Base-by-base conservation (phyloP, 1,140 invertebrate genomes). In the Hyles vespertilio region DNA sequence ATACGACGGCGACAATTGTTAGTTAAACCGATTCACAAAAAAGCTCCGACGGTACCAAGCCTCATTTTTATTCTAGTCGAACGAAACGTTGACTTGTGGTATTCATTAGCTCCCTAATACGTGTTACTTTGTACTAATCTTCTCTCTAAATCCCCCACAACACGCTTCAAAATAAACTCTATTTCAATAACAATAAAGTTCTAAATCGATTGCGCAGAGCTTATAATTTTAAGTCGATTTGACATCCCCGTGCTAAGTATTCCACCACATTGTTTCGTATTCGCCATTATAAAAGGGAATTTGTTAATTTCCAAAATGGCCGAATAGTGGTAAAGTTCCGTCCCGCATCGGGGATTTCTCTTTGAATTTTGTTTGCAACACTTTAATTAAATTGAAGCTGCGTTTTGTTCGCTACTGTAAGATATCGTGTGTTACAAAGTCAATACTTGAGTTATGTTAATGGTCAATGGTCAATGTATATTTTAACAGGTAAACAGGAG, bases 41-140 rank as follows among this genome's bases (percentile, higher is more conserved):
- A 22, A 48, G 6, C 22, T 22, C 47, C 51, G 53, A 48, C 48
- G 10, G 51, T 59, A 47, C 49, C 43, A 44, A 56, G 44, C 43
- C 36, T 66, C 48, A 59, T 62, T 66, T 51, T 45, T 59, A 61
- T 70, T 70, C 61, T 50, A 61, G 10, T 51, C 64, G 22, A 60
- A 52, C 40, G 56, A 51, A 48, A 48, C 32, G 52, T 73, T 75
- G 76, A 80, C 78, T 82, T 79, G 76, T 69, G 77, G 77, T 74
- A 74, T 80, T 80, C 77, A 79, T 79, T 77, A 80, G 76, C 71
- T 74, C 70, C 65, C 74, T 82, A 82, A 82, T 82, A 80, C 77
- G 69, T 76, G 77, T 80, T 77, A 79, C 72, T 77, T 77, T 73
- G 71, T 78, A 59, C 77, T 82, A 80, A 82, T 82, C 77, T 79